Conservation (phyloP, 1,140 invertebrate species). For the Aphelinus certus region DNA sequence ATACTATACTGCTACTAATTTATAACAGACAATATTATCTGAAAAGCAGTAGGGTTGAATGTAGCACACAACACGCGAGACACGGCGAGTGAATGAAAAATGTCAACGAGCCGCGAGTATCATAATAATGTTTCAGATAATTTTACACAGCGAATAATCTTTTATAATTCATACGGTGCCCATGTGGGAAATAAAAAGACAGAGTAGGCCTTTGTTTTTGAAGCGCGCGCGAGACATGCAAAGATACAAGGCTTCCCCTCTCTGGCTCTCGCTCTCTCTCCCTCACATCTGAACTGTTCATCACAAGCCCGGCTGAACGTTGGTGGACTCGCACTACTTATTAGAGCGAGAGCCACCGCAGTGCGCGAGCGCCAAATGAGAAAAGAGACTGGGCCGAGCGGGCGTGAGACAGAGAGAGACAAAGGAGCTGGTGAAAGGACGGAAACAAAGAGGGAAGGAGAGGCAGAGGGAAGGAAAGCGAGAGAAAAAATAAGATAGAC, state of each 20-base stretch:
- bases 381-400: too few species aligned
- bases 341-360: not conserved
- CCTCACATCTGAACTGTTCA: slow-evolving; percentile 14
- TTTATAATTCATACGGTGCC: not conserved
- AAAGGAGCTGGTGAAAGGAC: slow-evolving; percentile 20
- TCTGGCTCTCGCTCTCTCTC: too few species aligned
- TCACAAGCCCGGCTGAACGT: slow-evolving; percentile 18
- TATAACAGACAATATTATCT: too few species aligned
- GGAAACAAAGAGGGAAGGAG: not conserved
- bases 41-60: too few species aligned
- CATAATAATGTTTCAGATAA: too few species aligned
- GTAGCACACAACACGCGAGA: too few species aligned
- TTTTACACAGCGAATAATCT: too few species aligned
- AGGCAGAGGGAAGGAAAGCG: slow-evolving; percentile 1
- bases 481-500: not conserved
- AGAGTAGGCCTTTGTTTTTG: not conserved
- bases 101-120: too few species aligned
- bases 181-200: not conserved
- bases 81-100: too few species aligned
- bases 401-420: not conserved
- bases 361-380: too few species aligned
- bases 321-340: slow-evolving; percentile 29
- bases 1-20: too few species aligned
- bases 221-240: not conserved
- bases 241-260: not conserved